Evolutionary conservation across 2,888 invertebrate genomes (phyloP), one percentile per base, ranked within the genome.

Genomic region (Dasypolia templi): DNA sequence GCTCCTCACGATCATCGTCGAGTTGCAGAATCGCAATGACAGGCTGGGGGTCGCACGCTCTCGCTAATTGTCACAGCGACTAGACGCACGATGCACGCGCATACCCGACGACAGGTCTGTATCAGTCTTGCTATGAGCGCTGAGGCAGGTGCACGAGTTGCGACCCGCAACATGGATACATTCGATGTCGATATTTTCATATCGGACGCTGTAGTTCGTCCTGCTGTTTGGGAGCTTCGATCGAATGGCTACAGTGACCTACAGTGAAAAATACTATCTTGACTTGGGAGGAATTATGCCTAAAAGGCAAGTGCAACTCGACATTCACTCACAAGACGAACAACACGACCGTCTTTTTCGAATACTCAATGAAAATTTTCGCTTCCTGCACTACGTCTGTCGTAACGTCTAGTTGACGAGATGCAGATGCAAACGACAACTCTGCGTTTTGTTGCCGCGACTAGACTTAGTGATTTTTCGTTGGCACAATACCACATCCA

Each of bases 401-500:
- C 53, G 53, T 53, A 26, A 53, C 7, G 9, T 19, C 29, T 9
- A 26, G 7, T n/a, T n/a, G n/a, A n/a, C n/a, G n/a, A n/a, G n/a
- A 55, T 0, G 53, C 22, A 49, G 22, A 22, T 22, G 22, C 1
- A 29, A 55, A 29, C 26, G 14, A 29, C 53, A 53, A 14, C 2
- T 12, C 12, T 26, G 55, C 26, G 7, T 55, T 17, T 29, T 17
- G 9, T 56, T 56, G 55, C 9, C n/a, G 51, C 1, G 12, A 51
- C 51, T n/a, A n/a, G 17, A 55, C 19, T 17, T 9, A 55, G 3
- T 3, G 19, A n/a, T n/a, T 26, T 17, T 55, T 3, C 9, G 3
- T 29, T 55, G 17, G 9, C 9, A 56, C 0, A 32, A 69, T 82
- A 68, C 84, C 87, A 14, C 62, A 85, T 90, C 89, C 84, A 81